Evolutionary conservation across 2,797 vertebrate species (phyloP), one percentile per base, ranked within the genome.

Genomic region (Poecilia picta): DNA sequence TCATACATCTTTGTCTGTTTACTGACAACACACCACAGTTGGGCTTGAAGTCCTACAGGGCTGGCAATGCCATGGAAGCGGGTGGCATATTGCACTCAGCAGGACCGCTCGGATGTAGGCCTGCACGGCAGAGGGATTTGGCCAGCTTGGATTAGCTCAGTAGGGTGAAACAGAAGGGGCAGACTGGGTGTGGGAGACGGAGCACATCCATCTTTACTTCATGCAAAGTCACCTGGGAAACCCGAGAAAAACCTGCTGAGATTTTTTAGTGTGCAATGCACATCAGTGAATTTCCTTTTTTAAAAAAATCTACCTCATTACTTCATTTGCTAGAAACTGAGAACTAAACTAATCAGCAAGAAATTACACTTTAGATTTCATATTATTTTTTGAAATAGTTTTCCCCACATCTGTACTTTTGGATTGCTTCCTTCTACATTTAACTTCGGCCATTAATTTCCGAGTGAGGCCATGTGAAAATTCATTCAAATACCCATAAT

Each of bases 31-130:
- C 64, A 5, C 82, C 81, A 55, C 86, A 68, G 85, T 84, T 74
- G 81, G 88, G 70, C 80, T 59, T 1, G 75, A 85, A 75, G 84
- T 81, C 93, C 91, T 82, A 77, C 75, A 7, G 87, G 59, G 88
- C 84, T 83, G 87, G 89, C 92, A 87, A 83, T 78, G 92, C 91
- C 86, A 73, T 80, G 77, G 83, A 91, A 81, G 90, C 80, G 87
- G 93, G 94, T 91, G 94, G 93, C 94, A 95, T 95, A 95, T 95
- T 94, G 94, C 87, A 88, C 91, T 87, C 94, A 95, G 95, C 91
- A 87, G 92, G 94, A 84, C 72, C 5, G 39, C 91, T 89, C 81
- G 84, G 73, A 75, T 82, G 91, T 78, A 89, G 89, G 85, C 81
- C 87, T 73, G 81, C 84, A 75, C 55, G 74, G 85, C 85, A 72